Base-by-base conservation (phyloP, 2,888 invertebrate genomes). In the Caenorhabditis afra region DNA sequence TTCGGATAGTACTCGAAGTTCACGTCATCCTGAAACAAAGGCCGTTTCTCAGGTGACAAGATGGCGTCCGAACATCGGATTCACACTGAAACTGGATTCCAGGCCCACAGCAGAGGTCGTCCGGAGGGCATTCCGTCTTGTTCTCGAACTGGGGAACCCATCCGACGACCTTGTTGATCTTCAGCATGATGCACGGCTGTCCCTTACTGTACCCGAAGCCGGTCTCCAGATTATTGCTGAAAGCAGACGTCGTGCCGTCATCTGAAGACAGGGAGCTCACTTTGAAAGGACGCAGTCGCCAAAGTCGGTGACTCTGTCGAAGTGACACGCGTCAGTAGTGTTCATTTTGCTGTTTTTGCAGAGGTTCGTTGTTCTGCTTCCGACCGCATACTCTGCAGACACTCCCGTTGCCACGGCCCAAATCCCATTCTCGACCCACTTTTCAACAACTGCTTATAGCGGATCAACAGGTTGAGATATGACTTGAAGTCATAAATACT, bases 161-260 rank as follows among this genome's bases (percentile, higher is more conserved):
- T 68, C 79, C 74, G 22, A 79, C 49, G 16, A 74, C 64, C 35
- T 82, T 82, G 65, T 79, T 80, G 16, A 82, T 39, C 52, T 73
- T 75, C 41, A 82, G 18, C 70, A 82, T 79, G 11, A 82, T 62
- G 57, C 82, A 82, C 5, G 82, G 82, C 22, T 70, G 66, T 12
- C 67, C 80, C 29, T 80, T 71, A 49, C 66, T 71, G 75, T 67
- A 82, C 18, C 82, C 80, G 22, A 82, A 65, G 7, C 80, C 80
- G 8, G 37, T 44, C 22, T 80, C 80, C 39, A 80, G 45, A 20
- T 57, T 64, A 18, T 70, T 61, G 12, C 74, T 74, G 41, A 14
- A 66, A 70, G 29, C 14, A 12, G 2, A 11, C 7, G 14, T 41
- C 14, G 1, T 44, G n/a, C 7, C 10, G 0, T 44, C 8, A 1